These are phyloP conservation scores for Scelioninae gen. 2 DNA, from an alignment of 2,888 invertebrate genomes.

Conservation along the genomic window DNA sequence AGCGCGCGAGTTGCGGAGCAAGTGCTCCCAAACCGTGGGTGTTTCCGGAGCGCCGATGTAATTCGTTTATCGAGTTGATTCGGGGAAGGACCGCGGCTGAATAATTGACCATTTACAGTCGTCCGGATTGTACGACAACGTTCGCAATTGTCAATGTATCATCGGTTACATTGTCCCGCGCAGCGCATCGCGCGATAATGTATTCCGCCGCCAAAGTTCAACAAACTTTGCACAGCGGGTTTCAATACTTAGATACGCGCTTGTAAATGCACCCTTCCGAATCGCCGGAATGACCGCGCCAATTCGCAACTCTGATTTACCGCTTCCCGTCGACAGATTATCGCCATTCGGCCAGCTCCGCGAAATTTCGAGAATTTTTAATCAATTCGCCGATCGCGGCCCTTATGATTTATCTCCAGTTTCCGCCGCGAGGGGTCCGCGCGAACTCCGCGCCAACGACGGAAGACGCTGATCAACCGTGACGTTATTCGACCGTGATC, in stretches of 20 bases:
- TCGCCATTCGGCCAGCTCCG: constrained; percentile 3
- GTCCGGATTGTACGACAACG: constrained; percentile 7
- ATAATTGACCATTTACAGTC: constrained; percentile 24
- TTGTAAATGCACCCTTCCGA: constrained; percentile 35
- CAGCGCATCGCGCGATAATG: constrained; percentile 29
- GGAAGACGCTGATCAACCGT: too few relatives aligned
- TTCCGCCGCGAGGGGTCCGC: too few relatives aligned
- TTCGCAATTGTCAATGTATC: constrained; percentile 45
- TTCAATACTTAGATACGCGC: constrained; percentile 43
- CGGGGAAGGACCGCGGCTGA: constrained; percentile 7
- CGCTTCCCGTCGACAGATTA: constrained; percentile 20
- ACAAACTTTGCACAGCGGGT: constrained; percentile 44
- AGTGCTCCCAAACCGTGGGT: too few relatives aligned
- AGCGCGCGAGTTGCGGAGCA: too few relatives aligned
- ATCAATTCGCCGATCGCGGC: constrained; percentile 18
- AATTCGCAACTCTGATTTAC: constrained; percentile 46
- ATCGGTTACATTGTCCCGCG: constrained; percentile 11
- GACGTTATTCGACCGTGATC: too few relatives aligned
- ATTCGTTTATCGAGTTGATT: constrained; percentile 20
- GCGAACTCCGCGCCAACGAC: too few relatives aligned
- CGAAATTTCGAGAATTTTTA: constrained; percentile 49
- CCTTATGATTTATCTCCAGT: constrained; percentile 13
- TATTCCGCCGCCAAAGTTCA: constrained; percentile 45
- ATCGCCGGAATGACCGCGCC: constrained; percentile 34
- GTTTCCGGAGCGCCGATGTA: too few relatives aligned